Base-by-base conservation (phyloP, 2,113 vertebrate species). In the Vimba vimba region DNA sequence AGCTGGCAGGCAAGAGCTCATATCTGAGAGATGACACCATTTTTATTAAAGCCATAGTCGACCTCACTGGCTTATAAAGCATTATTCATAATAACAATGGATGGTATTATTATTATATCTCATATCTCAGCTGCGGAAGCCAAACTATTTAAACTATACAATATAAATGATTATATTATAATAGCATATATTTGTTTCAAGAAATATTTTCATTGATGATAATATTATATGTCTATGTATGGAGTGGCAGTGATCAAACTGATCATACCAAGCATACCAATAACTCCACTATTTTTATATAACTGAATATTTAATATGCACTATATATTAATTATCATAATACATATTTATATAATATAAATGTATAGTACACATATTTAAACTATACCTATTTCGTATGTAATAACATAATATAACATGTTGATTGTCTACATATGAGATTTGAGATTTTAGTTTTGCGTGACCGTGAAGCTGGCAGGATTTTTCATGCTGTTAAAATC, bases 11-110 rank as follows among this genome's bases (percentile, higher is more conserved):
- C 91, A 98, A 97, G 94, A 97, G 97, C 86, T 96, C 97, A 8
- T 99, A 99, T 27, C 95, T 99, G 76, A 95, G 97, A 0, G 98
- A 99, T 2, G 98, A 99, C 10, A 96, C 96, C 91, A 97, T 99
- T 93, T 99, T 99, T 92, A 97, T 99, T 92, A 99, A 99, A 93
- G 97, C 96, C 80, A 99, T 99, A 1, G 98, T 99, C 88, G 98
- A 99, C 90, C 96, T 99, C 91, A 97, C 97, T 0, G 98, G 97
- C 87, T 97, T 99, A 83, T 99, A 96, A 83, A 55, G 25, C n/a
- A 6, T 10, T 60, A 27, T 8, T n/a, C n/a, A 47, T 62, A 27
- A 66, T 47, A 62, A 50, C n/a, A 23, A 39, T n/a, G 25, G 10
- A 36, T 81, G 39, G 64, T 45, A 17, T 27, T 62, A 64, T 27